These are phyloP conservation scores for Busseola fusca DNA, from an alignment of 2,888 invertebrate genomes.

Conservation along the genomic window DNA sequence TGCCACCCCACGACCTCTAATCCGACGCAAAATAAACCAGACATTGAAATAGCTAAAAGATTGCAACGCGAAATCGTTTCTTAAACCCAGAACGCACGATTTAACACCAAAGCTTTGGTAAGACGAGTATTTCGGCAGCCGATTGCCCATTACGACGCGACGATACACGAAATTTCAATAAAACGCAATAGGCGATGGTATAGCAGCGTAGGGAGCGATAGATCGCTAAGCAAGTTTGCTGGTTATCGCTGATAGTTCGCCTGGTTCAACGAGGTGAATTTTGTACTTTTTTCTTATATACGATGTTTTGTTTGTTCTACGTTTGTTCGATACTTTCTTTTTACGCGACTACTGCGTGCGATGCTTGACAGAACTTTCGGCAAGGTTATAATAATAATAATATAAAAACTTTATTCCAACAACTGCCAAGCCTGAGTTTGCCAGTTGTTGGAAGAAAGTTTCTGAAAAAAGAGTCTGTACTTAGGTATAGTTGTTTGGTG, in stretches of 20 bases:
- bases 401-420: not conserved
- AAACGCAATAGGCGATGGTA: constrained; percentile 72
- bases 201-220: constrained; percentile 32
- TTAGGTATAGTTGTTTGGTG: constrained; percentile 6
- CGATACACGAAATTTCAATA: constrained; percentile 86
- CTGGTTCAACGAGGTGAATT: constrained; percentile 55
- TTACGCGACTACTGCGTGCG: not conserved
- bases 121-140: constrained; percentile 73
- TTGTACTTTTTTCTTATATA: constrained; percentile 35
- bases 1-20: constrained; percentile 52
- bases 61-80: constrained; percentile 72
- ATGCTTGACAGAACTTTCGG: constrained; percentile 23
- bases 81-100: constrained; percentile 77
- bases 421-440: constrained; percentile 5
- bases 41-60: constrained; percentile 70
- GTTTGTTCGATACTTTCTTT: constrained; percentile 20
- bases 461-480: no score
- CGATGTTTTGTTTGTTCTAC: constrained; percentile 27
- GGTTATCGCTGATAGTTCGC: constrained; percentile 53
- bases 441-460: no score
- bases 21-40: constrained; percentile 59
- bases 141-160: constrained; percentile 82
- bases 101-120: constrained; percentile 72
- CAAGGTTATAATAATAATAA: no score
- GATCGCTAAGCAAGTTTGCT: constrained; percentile 46